Base-by-base conservation (phyloP, 2,113 vertebrate species). In the Burhinus oedicnemus region DNA sequence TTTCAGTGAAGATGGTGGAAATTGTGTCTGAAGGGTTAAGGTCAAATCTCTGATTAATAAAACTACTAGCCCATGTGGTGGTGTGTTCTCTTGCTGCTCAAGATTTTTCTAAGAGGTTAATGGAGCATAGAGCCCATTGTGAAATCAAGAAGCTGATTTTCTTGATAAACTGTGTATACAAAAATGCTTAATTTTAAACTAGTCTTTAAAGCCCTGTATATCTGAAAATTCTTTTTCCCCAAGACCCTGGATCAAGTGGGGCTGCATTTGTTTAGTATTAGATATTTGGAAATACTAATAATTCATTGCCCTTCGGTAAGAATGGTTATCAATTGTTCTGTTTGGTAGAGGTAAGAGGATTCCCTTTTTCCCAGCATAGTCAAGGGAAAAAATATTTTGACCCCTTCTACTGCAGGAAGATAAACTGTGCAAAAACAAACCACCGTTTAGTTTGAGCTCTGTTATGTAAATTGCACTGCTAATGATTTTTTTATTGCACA, bases 111-210 rank as follows among this genome's bases (percentile, higher is more conserved):
- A 40, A 79, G 45, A 65, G 8, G 27, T 34, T 86, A 87, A 40
- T 78, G 49, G 64, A 91, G 12, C 22, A 21, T 12, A 44, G 14
- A 57, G 22, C 15, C 23, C 4, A 22, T 4, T 89, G 34, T 79
- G 47, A 71, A 90, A 91, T 70, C 19, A 78, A 60, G 19, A 82
- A 68, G 7, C 25, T 77, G 45, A n/a, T 78, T 82, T 84, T 70
- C 17, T 23, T 12, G 6, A 8, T 17, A 36, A 32, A 61, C 11
- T 0, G 0, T 57, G 8, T 61, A 12, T n/a, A 55, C 11, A 49
- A 74, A 60, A 38, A 77, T 51, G 5, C 34, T 74, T 64, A 23
- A 36, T 3, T 2, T 61, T 85, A 54, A 90, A 61, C 8, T 78
- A 79, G 11, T 40, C 15, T 40, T 88, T 88, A 42, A 88, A 86